Evolutionary conservation across 2,888 invertebrate species (phyloP), one percentile per base, ranked within the genome.

Genomic region (Melanargia galathea): DNA sequence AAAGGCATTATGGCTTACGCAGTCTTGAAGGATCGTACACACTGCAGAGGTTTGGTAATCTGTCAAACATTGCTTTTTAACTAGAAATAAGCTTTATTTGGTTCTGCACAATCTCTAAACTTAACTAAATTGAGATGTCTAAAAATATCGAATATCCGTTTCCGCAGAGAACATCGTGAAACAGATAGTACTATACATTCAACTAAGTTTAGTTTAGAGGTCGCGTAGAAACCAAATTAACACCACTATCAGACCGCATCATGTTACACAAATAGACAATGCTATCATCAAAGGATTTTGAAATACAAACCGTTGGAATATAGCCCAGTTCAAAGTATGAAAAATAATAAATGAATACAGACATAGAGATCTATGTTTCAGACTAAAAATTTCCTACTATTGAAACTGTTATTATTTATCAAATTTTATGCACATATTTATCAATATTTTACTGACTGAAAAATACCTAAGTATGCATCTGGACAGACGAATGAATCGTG

Each of bases 201-300:
- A n/a, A n/a, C n/a, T n/a, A n/a, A n/a, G n/a, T n/a, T n/a, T n/a
- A n/a, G n/a, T n/a, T n/a, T n/a, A n/a, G n/a, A n/a, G n/a, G n/a
- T n/a, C n/a, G n/a, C n/a, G n/a, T n/a, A n/a, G n/a, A n/a, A n/a
- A n/a, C n/a, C n/a, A n/a, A n/a, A n/a, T n/a, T n/a, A n/a, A n/a
- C n/a, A n/a, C 33, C 20, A 11, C n/a, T 13, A 48, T 24, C 46
- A 48, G 13, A 48, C 46, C 13, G 46, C 24, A 48, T 48, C 46
- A 22, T 48, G 24, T 48, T 48, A 48, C 46, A 48, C 46, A 48
- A 24, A 13, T 48, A 24, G 13, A 24, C 24, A 48, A 48, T 48
- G 13, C 13, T 18, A 20, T 18, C 38, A 38, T 1, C 2, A 8
- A 7, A 16, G 16, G 8, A 40, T 16, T 16, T 16, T 2, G 16